phyloP scores from a whole-genome alignment of 2,113 vertebrate genomes.

The Capreolus pygargus region DNA sequence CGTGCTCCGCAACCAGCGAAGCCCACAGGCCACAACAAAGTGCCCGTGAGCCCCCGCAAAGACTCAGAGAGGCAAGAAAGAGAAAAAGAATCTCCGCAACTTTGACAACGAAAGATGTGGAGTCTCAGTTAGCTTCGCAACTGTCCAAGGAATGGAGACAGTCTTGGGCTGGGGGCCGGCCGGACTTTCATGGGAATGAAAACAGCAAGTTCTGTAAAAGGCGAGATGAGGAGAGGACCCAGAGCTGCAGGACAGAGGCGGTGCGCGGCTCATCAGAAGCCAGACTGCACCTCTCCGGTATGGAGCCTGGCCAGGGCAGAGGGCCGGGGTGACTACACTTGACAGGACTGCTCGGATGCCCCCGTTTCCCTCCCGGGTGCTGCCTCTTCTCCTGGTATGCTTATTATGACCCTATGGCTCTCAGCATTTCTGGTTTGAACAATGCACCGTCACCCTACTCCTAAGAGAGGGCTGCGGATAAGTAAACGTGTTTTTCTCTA shows the following conservation, averaged over 20 bases:
- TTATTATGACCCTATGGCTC: not conserved
- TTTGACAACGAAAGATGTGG: not conserved
- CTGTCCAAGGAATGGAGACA: not conserved
- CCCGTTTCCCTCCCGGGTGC: not conserved
- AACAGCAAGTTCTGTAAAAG: not conserved
- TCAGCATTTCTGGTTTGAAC: not conserved
- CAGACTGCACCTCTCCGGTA: no score
- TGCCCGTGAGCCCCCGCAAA: rapidly evolving
- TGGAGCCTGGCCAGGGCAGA: rapidly evolving
- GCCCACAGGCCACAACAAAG: not conserved
- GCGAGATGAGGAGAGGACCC: not conserved
- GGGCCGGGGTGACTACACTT: not conserved
- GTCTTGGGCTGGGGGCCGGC: not conserved
- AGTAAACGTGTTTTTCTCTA: not conserved
- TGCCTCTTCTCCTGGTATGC: not conserved
- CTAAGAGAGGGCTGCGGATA: not conserved
- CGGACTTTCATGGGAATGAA: not conserved
- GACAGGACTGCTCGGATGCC: not conserved
- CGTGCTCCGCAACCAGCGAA: not conserved
- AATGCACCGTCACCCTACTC: not conserved
- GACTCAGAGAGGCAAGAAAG: not conserved
- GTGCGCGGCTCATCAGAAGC: not conserved
- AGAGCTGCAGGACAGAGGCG: not conserved
- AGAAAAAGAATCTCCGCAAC: not conserved
- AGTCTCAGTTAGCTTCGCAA: not conserved